Base-by-base conservation (phyloP, 35 echinoderm and acorn worm species). In the Stichopus chloronotus region DNA sequence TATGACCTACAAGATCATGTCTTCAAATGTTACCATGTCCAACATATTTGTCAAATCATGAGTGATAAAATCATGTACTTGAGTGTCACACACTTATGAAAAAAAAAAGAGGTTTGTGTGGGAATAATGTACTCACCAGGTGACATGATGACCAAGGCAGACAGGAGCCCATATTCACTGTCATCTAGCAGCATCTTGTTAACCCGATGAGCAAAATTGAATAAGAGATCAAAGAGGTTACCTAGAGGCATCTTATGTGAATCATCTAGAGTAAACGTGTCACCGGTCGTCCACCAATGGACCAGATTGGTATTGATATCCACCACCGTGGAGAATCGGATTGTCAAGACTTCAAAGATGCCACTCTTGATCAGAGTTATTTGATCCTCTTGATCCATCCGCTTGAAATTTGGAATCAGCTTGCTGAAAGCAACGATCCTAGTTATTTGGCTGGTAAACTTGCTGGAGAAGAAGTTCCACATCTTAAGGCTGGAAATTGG, bases 381-480 rank as follows among this genome's bases (percentile, higher is more conserved):
- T 76, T 98, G 97, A 78, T 98, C 97, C 78, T 98, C 97, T 58
- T 94, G 84, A 74, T 98, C 93, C 19, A 98, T 91, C 57, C 93
- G 87, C 90, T 96, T 96, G 95, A 98, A 98, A 22, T 95, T 95
- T 2, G 97, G 97, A 71, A 98, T 98, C 91, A 96, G 92, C 82
- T 96, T 99, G n/a, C 93, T 90, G 91, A 99, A 99, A 90, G 92
- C 96, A 65, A 99, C 97, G 56, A 99, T 99, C 9, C 97, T 87
- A 12, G 97, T 99, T 88, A 99, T 99, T 56, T 96, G 97, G 78
- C 97, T 96, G n/a, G 97, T 99, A 88, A 99, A 99, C 88, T 99
- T 99, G 92, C 87, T 96, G 86, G 97, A 96, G 92, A 99, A 99
- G 81, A 99, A 99, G 25, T 89, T 93, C 93, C 95, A 95, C 97